Conservation (phyloP, 2,113 vertebrate species). For the Lethenteron camtschaticum region DNA sequence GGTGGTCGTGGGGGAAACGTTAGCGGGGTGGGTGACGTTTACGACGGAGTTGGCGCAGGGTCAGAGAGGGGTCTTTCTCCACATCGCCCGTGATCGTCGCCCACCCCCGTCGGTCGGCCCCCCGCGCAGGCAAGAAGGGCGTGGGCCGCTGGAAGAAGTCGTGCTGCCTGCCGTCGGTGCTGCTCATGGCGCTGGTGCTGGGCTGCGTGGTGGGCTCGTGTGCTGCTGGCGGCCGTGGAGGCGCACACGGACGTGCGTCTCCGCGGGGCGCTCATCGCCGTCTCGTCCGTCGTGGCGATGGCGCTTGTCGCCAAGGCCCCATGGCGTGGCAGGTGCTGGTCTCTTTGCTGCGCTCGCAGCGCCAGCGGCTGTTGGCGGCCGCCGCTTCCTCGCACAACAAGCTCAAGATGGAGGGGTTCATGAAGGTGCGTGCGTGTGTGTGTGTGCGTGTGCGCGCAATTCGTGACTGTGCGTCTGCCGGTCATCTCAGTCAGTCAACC, state of each 20-base stretch:
- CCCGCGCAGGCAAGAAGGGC: constrained; percentile 31
- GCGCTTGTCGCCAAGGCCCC: constrained; percentile 62
- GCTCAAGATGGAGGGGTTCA: constrained; percentile 87
- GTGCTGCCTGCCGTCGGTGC: constrained; percentile 78
- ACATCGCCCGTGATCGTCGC: too few relatives aligned
- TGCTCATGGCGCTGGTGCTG: constrained; percentile 63
- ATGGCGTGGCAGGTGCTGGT: constrained; percentile 94
- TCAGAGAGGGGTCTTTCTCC: too few relatives aligned
- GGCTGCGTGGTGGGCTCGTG: constrained; percentile 52
- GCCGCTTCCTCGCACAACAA: constrained; percentile 58
- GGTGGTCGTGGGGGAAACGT: too few relatives aligned
- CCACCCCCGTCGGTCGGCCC: too few relatives aligned
- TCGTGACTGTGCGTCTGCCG: too few relatives aligned
- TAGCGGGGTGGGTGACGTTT: too few relatives aligned
- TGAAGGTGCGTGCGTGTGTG: constrained; percentile 44
- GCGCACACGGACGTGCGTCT: constrained; percentile 62
- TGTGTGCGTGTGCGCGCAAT: too few relatives aligned
- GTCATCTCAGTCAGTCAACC: too few relatives aligned
- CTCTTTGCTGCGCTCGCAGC: constrained; percentile 74
- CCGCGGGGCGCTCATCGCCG: constrained; percentile 54
- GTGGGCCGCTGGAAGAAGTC: constrained; percentile 88
- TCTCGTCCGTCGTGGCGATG: constrained; percentile 57
- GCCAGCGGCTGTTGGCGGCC: constrained; percentile 63
- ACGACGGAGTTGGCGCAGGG: too few relatives aligned
- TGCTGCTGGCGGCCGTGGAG: constrained; percentile 61